Evolutionary conservation across 1,140 invertebrate genomes (phyloP).

Genomic region (Zeugodacus cucurbitae): DNA sequence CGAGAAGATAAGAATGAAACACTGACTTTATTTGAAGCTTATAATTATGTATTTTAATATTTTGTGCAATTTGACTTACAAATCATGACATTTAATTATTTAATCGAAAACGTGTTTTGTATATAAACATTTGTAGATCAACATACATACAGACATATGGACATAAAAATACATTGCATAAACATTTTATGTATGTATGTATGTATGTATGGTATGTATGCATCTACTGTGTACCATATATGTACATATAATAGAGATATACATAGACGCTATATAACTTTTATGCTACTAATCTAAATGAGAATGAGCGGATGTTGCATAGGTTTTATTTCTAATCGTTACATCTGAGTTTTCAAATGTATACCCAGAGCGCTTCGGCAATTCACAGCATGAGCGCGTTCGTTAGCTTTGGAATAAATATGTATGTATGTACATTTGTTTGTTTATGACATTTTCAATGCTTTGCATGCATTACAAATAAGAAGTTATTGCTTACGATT

Average conservation of each 20-base stretch:
- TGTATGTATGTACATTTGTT: neutral
- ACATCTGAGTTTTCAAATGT: neutral
- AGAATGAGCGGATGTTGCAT: neutral
- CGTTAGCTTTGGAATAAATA: slow-evolving; percentile 14
- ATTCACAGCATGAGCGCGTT: neutral
- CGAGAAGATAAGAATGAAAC: neutral
- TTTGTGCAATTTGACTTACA: neutral
- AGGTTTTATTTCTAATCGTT: neutral
- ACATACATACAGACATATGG: neutral
- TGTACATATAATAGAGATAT: neutral
- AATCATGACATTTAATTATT: neutral
- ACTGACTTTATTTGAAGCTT: neutral
- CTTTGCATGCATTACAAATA: no score
- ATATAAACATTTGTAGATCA: neutral
- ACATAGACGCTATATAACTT: neutral
- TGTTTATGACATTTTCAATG: no score
- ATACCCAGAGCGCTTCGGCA: neutral
- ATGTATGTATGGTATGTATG: neutral
- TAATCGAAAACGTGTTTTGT: neutral
- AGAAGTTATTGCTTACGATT: no score
- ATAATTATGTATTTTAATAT: neutral
- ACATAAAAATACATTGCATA: no score
- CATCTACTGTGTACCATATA: no score
- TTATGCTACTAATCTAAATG: neutral
- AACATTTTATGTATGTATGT: neutral